Conservation (phyloP, 2,888 invertebrate species). For the Conus canariensis region DNA sequence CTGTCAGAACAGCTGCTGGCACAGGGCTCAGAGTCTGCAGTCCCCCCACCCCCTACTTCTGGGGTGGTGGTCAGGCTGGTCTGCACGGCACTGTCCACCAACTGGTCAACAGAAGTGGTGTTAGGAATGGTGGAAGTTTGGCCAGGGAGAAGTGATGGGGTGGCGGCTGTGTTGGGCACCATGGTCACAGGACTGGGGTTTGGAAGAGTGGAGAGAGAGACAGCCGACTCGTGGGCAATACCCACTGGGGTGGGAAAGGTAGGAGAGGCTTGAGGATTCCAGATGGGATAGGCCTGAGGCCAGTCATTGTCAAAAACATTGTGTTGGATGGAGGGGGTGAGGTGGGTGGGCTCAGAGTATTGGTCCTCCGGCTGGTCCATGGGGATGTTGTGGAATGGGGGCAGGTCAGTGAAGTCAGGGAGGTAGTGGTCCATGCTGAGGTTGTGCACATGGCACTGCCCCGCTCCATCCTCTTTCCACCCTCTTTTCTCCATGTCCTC, state of each 20-base stretch:
- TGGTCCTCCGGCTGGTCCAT: constrained; percentile 26
- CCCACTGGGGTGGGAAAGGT: not conserved
- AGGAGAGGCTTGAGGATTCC: not conserved
- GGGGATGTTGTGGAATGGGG: constrained; percentile 40
- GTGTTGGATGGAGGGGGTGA: constrained; percentile 39
- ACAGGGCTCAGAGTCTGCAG: not conserved
- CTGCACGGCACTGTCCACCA: not conserved
- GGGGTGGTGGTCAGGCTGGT: not conserved
- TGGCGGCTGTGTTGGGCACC: not conserved
- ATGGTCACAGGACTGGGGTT: not conserved
- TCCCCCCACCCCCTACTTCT: not conserved
- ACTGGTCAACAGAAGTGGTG: not conserved
- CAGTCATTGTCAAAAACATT: constrained; percentile 27
- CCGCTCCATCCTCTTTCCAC: not conserved
- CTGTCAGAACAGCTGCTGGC: not conserved
- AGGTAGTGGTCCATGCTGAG: constrained; percentile 38
- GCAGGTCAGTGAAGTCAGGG: constrained; percentile 32
- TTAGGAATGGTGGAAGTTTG: not conserved
- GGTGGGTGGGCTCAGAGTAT: not conserved
- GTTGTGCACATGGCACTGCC: not conserved
- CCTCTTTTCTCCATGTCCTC: too few relatives aligned
- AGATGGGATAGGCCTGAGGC: not conserved
- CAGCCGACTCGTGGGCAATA: not conserved
- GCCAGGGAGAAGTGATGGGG: not conserved
- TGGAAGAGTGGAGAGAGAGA: not conserved